Evolutionary conservation across 2,113 vertebrate species (phyloP), one percentile per base, ranked within the genome.

Genomic region (Rallus limicola): DNA sequence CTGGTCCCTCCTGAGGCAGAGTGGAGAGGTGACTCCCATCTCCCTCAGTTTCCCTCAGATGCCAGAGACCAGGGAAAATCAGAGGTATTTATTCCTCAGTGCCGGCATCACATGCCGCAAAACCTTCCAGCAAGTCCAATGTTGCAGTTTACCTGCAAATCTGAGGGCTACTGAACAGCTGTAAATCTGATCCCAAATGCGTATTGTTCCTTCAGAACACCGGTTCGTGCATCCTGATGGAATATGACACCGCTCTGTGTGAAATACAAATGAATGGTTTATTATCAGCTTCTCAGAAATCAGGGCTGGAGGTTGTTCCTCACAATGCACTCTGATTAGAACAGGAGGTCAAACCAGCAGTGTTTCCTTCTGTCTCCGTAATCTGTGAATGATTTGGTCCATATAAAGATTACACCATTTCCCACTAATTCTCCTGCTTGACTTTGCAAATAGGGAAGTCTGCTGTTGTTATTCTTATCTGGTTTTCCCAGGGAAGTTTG

Each of bases 301-400:
- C 91, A 94, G 53, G 42, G 23, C 40, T 82, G 46, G 71, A 87
- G 36, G 58, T 50, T 77, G n/a, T 23, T 91, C 44, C 70, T 92
- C 33, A 96, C 93, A 96, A 96, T 94, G 67, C 3, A 1, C 82
- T 94, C 91, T 96, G 93, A 95, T 97, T 96, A 94, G 83, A 95
- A 60, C 74, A 62, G 42, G 36, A 65, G 77, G 63, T 90, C 89
- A 64, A 63, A 64, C 33, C 44, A 67, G 81, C 44, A 82, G 78
- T 29, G 29, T 85, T 92, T 90, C 70, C 50, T 91, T 90, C 63
- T 85, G n/a, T 29, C 64, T 93, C 93, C 0, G 1, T 34, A 91
- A 79, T 75, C 40, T 28, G 8, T 56, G 50, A 85, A 80, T 65
- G 2, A 91, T 83, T 80, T 67, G 13, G 60, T 69, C 65, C 59